Conservation (phyloP, 2,113 vertebrate genomes). For the Hirundichthys speculiger region DNA sequence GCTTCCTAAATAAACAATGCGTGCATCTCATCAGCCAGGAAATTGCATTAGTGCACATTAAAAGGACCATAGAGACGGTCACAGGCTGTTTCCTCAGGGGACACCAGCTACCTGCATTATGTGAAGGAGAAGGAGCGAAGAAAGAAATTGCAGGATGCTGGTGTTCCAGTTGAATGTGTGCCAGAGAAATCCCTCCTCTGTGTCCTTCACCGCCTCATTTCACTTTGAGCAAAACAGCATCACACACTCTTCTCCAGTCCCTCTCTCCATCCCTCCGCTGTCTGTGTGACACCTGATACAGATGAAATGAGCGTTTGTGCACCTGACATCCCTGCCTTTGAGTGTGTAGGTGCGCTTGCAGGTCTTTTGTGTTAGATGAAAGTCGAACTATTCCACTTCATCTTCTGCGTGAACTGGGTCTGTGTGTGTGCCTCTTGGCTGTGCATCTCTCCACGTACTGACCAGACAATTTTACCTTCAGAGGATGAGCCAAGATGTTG, state of each 20-base stretch:
- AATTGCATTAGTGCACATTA: conserved; percentile 53
- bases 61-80: conserved; percentile 36
- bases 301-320: conserved; percentile 43
- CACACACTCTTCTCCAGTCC: conserved; percentile 13
- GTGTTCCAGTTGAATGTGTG: conserved; percentile 64
- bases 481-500: conserved; percentile 1
- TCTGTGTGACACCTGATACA: conserved; percentile 57
- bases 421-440: conserved; percentile 29
- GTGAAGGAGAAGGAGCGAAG: conserved; percentile 16
- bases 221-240: conserved; percentile 65
- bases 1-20: conserved; percentile 43
- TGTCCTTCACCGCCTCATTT: conserved; percentile 71
- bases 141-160: conserved; percentile 37
- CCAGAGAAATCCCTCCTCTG: conserved; percentile 64
- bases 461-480: conserved; percentile 17
- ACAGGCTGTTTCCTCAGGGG: conserved; percentile 48
- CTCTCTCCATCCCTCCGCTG: conserved; percentile 15
- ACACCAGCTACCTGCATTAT: conserved; percentile 33
- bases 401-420: conserved; percentile 22
- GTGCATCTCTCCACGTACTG: conserved; percentile 14
- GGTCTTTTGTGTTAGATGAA: conserved; percentile 18
- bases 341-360: background rate
- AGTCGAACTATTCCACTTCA: conserved; percentile 21
- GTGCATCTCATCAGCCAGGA: conserved; percentile 46
- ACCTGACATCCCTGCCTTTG: conserved; percentile 22